phyloP scores from a whole-genome alignment of 2,888 invertebrate species.

The Scrobipalpa atriplicella region DNA sequence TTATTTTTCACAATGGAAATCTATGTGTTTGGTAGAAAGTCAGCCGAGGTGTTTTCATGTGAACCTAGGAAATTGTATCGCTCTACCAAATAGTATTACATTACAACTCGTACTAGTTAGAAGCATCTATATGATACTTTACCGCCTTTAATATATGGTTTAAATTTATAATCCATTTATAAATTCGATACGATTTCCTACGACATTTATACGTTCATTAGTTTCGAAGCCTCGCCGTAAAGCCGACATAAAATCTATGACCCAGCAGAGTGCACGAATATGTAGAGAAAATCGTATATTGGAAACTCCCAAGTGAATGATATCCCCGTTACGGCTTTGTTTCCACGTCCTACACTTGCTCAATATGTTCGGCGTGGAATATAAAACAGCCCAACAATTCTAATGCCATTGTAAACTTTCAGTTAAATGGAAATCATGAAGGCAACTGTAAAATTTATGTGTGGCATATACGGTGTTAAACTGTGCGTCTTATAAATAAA shows the following conservation, averaged over 20 bases:
- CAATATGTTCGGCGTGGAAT: constrained; percentile 49
- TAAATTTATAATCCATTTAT: neutral
- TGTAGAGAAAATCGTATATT: constrained; percentile 1
- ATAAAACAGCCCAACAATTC: constrained; percentile 62
- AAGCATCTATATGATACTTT: neutral
- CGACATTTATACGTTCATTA: no score
- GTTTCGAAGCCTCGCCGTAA: neutral
- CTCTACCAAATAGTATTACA: neutral
- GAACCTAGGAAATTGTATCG: neutral
- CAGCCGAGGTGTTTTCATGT: neutral
- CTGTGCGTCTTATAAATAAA: constrained; percentile 74
- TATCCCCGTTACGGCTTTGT: constrained; percentile 20
- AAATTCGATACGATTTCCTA: neutral
- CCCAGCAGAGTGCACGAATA: neutral
- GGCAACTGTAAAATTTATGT: constrained; percentile 73
- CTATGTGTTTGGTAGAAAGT: constrained; percentile 17
- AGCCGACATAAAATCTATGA: neutral
- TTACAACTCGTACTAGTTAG: neutral
- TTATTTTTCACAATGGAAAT: constrained; percentile 27
- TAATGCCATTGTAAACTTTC: constrained; percentile 59
- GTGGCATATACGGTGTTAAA: constrained; percentile 64
- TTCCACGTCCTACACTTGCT: constrained; percentile 32
- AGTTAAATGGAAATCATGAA: constrained; percentile 69
- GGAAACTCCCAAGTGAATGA: constrained; percentile 21
- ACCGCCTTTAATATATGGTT: neutral